Base-by-base conservation (phyloP, 2,797 vertebrate genomes). In the Tolypeutes matacus region DNA sequence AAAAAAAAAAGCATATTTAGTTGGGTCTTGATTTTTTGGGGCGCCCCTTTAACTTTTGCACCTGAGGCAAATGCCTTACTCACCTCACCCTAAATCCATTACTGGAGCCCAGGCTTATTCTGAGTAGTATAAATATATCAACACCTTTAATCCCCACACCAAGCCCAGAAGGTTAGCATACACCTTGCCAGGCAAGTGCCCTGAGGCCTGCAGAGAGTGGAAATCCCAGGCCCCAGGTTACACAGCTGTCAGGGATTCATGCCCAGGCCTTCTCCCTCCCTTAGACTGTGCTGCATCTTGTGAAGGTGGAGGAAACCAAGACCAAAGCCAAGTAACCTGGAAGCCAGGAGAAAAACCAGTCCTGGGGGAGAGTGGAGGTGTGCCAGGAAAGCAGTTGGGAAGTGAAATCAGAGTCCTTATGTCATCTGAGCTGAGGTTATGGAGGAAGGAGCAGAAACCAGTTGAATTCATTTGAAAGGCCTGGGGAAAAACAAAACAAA, bases 311-410 rank as follows among this genome's bases (percentile, higher is more conserved):
- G 18, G 49, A 94, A 49, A 65, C 10, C 42, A 65, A 85, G 11
- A 27, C 1, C 29, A 56, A 49, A 46, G 31, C 4, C n/a, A 69
- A 27, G 39, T 58, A 69, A 39, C 17, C 15, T 42, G 67, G 34
- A 70, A 88, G 20, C 13, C 25, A 23, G 70, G 81, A 64, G 46
- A 51, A 89, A 89, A 70, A 56, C 36, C 58, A 39, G 39, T 77
- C 15, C n/a, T 27, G 0, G 7, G 34, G 46, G 21, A 53, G 23
- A 67, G 27, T 39, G 34, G 51, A 42, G 72, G 15, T 12, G 25
- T 34, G 78, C 70, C 56, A 53, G n/a, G 70, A 67, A 80, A 91
- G 73, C 67, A 85, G 78, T 53, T 64, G 56, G 85, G 67, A 85
- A 69, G 83, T 7, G 4, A 85, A 3, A 51, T 69, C 31, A 51